Conservation (phyloP, 2,888 invertebrate species). For the Criorhina ranunculi region DNA sequence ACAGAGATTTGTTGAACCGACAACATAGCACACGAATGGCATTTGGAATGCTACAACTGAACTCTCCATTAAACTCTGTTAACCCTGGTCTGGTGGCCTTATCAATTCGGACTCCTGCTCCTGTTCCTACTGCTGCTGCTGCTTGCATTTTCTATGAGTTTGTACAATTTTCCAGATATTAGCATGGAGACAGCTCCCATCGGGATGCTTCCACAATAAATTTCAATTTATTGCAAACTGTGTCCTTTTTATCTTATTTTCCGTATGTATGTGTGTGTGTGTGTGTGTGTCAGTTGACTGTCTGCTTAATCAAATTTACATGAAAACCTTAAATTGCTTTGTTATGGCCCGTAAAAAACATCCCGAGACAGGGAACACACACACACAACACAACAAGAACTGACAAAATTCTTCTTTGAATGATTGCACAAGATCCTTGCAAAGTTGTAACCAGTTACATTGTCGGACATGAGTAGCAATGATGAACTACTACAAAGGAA, state of each 20-base stretch:
- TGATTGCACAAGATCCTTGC: constrained; percentile 35
- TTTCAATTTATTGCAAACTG: constrained; percentile 69
- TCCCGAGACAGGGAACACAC: not conserved
- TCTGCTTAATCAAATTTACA: constrained; percentile 69
- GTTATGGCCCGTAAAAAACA: constrained; percentile 41
- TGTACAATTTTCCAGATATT: constrained; percentile 64
- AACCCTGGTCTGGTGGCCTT: constrained; percentile 35
- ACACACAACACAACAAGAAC: not conserved
- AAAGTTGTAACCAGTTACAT: constrained; percentile 34
- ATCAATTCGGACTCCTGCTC: constrained; percentile 40
- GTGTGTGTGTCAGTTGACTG: constrained; percentile 11
- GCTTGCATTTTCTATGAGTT: constrained; percentile 52
- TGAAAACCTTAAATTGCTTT: constrained; percentile 59
- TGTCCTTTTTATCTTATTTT: constrained; percentile 29
- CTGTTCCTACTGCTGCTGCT: constrained; percentile 10
- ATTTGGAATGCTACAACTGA: constrained; percentile 26
- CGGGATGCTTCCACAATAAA: constrained; percentile 53
- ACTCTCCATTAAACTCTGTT: constrained; percentile 17
- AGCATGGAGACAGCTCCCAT: constrained; percentile 65
- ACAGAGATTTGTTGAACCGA: constrained; percentile 51
- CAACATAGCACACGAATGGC: constrained; percentile 23
- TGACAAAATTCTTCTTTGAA: constrained; percentile 34
- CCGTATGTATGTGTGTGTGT: not conserved
- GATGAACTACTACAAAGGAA: constrained; percentile 56
- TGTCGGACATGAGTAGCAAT: constrained; percentile 57